Percentiles rank a stretch among this genome's conserved stretches.
Conservation (phyloP, 2,888 invertebrate genomes). For the Galerucella calmariensis region DNA sequence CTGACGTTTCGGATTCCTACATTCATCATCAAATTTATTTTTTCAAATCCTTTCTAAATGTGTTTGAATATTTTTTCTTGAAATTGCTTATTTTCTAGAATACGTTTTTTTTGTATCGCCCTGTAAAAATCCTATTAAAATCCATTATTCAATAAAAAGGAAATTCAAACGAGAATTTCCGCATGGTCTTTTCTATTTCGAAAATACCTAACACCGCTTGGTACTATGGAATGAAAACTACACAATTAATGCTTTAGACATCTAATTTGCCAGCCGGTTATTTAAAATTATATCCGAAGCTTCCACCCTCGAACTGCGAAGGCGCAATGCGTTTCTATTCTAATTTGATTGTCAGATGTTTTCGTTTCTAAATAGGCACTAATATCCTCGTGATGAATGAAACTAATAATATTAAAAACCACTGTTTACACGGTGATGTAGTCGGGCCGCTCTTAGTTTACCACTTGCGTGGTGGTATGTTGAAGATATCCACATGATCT, state of each 20-base stretch:
- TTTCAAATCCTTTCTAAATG: no score
- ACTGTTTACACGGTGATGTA: not conserved
- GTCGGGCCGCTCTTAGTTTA: not conserved
- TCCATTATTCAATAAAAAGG: constrained; percentile 45
- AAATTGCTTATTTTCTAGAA: no score
- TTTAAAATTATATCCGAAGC: constrained; percentile 53
- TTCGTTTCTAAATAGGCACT: constrained; percentile 24
- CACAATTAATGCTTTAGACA: constrained; percentile 55
- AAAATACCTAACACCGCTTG: constrained; percentile 57
- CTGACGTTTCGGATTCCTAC: no score
- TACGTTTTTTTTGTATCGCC: constrained; percentile 3
- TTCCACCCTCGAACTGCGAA: constrained; percentile 38
- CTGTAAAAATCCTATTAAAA: constrained; percentile 22
- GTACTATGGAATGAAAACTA: constrained; percentile 52
- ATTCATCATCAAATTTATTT: no score
- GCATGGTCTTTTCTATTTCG: constrained; percentile 37
- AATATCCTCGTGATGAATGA: constrained; percentile 4
- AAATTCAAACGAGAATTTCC: constrained; percentile 50
- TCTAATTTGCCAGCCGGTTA: constrained; percentile 56
- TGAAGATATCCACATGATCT: no score
- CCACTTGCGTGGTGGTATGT: no score
- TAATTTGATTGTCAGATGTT: constrained; percentile 30
- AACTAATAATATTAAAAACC: constrained; percentile 7
- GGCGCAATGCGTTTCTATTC: constrained; percentile 44
- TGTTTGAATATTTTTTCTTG: no score